These are phyloP conservation scores for Tricholaema leucomelas DNA, from an alignment of 2,113 vertebrate species.

Conservation along the genomic window DNA sequence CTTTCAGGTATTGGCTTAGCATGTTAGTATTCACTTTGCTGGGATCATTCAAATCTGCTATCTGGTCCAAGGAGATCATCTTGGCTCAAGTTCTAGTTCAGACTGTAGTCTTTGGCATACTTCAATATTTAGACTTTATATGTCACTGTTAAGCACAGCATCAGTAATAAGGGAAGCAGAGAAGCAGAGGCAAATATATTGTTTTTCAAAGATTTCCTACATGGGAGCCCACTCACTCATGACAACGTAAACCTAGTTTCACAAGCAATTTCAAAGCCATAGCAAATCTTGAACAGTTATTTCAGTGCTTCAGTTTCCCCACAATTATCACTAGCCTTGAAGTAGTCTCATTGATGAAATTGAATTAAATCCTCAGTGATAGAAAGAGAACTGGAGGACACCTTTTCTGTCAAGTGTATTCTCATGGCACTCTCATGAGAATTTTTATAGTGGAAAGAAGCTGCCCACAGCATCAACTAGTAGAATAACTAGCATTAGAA, in stretches of 20 bases:
- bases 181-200: neutral
- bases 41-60: neutral
- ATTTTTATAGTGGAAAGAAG: neutral
- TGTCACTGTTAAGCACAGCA: neutral
- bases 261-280: neutral
- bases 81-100: neutral
- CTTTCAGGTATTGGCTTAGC: neutral
- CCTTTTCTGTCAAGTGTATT: neutral
- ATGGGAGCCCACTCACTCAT: fast-evolving
- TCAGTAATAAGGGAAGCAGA: neutral
- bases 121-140: neutral
- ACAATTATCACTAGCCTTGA: neutral
- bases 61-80: neutral
- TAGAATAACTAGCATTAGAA: neutral
- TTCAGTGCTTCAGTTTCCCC: neutral
- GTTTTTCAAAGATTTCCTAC: neutral
- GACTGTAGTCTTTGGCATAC: neutral
- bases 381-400: neutral
- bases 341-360: neutral
- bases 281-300: neutral
- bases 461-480: neutral
- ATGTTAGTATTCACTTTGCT: neutral
- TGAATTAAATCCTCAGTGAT: neutral
- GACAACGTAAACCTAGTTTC: neutral
- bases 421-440: neutral